phyloP scores from a whole-genome alignment of 92 coral and sea anemone genomes.

The Desmophyllum pertusum region DNA sequence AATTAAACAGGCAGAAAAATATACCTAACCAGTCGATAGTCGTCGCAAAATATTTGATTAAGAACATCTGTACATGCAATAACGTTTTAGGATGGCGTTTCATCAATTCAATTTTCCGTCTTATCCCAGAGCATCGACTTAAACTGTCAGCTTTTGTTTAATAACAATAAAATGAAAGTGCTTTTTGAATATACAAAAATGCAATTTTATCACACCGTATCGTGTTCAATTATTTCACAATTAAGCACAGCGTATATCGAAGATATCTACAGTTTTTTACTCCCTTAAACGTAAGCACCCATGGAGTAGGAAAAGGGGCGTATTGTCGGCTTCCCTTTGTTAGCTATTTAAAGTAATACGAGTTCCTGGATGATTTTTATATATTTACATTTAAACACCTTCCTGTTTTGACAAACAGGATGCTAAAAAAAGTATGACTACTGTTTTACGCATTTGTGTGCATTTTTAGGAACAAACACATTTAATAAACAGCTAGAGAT shows the following conservation, averaged over 20 bases:
- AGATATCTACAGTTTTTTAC: background rate
- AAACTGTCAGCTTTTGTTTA: background rate
- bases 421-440: background rate
- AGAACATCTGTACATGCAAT: background rate
- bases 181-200: background rate
- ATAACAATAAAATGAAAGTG: background rate
- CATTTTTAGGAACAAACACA: background rate
- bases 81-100: background rate
- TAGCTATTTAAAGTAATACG: background rate
- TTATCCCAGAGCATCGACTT: background rate
- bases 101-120: background rate
- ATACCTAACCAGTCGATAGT: background rate
- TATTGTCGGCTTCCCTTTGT: background rate
- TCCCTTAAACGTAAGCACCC: background rate
- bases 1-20: background rate
- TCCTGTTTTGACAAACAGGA: background rate
- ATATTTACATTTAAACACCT: background rate
- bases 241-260: background rate
- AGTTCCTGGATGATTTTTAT: slow-evolving; percentile 1
- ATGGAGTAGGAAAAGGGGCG: background rate
- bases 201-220: background rate
- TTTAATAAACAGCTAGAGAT: background rate
- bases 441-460: background rate
- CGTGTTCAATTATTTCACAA: slow-evolving; percentile 4
- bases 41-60: background rate